These are phyloP conservation scores for Lottia gigantea DNA, from an alignment of 2,888 invertebrate genomes.

Conservation along the genomic window DNA sequence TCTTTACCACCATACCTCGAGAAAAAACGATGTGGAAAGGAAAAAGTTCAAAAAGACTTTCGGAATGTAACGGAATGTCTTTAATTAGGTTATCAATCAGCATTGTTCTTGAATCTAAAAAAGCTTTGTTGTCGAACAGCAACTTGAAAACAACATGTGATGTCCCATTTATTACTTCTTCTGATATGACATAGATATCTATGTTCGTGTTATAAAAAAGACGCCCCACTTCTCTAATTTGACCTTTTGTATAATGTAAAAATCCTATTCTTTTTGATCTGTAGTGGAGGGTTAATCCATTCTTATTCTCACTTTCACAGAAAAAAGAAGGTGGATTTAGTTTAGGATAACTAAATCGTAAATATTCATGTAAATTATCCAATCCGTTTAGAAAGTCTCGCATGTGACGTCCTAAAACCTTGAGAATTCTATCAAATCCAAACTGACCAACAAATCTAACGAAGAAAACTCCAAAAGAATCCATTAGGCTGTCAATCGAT, in stretches of 20 bases:
- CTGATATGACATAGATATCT: constrained; percentile 85
- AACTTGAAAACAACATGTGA: constrained; percentile 94
- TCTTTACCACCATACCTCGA: constrained; percentile 71
- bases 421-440: constrained; percentile 81
- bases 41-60: constrained; percentile 92
- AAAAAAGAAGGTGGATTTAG: constrained; percentile 94
- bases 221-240: constrained; percentile 89
- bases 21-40: constrained; percentile 98
- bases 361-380: constrained; percentile 96
- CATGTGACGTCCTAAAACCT: constrained; percentile 83
- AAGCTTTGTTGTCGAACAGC: constrained; percentile 85
- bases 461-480: constrained; percentile 93
- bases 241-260: constrained; percentile 96
- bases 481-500: constrained; percentile 90
- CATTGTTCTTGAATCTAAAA: constrained; percentile 32
- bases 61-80: constrained; percentile 43
- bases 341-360: constrained; percentile 93
- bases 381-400: constrained; percentile 92
- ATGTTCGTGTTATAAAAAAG: constrained; percentile 96
- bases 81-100: constrained; percentile 33
- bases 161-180: constrained; percentile 88
- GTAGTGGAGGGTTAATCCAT: constrained; percentile 88
- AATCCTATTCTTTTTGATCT: constrained; percentile 90
- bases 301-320: constrained; percentile 90
- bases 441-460: constrained; percentile 93